phyloP scores from a whole-genome alignment of 2,113 vertebrate species.

The Solenodon paradoxus region DNA sequence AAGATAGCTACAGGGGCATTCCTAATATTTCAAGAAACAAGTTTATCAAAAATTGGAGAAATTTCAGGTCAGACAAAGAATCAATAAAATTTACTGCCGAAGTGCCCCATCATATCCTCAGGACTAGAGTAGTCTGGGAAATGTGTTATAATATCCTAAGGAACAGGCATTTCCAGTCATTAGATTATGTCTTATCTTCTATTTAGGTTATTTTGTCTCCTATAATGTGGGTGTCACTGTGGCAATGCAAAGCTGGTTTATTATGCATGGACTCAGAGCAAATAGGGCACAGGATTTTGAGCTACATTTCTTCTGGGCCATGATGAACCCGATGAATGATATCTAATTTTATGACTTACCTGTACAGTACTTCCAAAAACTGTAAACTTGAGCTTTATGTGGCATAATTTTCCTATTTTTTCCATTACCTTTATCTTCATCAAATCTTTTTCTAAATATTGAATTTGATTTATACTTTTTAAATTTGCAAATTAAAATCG shows the following conservation, averaged over 20 bases:
- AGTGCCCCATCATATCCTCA: neutral
- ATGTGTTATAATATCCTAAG: neutral
- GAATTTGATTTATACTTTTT: neutral
- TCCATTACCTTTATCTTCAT: neutral
- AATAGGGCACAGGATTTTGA: neutral
- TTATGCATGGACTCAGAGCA: neutral
- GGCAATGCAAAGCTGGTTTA: neutral
- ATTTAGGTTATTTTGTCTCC: neutral
- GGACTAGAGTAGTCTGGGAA: neutral
- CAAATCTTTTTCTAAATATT: neutral
- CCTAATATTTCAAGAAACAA: neutral
- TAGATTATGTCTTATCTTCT: neutral
- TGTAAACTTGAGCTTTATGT: neutral
- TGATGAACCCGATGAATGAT: neutral
- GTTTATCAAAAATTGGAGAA: neutral
- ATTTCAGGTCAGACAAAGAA: neutral
- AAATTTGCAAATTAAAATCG: neutral
- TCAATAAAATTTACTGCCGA: neutral
- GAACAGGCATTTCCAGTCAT: neutral
- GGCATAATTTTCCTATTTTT: neutral
- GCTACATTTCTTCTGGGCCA: neutral
- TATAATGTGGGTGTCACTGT: neutral
- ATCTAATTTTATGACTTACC: neutral
- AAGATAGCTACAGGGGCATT: neutral
- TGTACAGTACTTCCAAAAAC: neutral